A percentile compares a stretch with the other conserved stretches of the same genome.
phyloP scores from a whole-genome alignment of 1,140 invertebrate species.

The Gonatopus flavifemur region DNA sequence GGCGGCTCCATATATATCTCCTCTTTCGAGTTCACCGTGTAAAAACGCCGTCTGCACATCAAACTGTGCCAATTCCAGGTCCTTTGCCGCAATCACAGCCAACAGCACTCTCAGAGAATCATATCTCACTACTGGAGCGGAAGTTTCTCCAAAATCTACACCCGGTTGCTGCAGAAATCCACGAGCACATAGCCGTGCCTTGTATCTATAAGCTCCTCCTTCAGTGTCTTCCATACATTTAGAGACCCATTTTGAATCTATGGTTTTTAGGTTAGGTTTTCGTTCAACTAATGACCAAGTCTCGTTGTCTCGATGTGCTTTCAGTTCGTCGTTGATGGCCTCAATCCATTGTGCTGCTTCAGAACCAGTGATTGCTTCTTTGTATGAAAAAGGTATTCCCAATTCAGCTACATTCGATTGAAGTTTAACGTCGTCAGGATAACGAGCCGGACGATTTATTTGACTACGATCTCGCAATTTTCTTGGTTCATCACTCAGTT shows the following conservation, averaged over 20 bases:
- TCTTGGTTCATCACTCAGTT: too few species aligned
- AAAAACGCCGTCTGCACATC: background rate
- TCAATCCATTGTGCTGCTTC: constrained; percentile 17
- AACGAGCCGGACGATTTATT: too few species aligned
- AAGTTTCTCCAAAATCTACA: constrained; percentile 18
- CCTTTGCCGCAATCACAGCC: constrained; percentile 15
- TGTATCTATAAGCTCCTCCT: constrained; percentile 23
- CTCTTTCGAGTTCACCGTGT: background rate
- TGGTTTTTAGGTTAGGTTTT: constrained; percentile 20
- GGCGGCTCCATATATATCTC: background rate
- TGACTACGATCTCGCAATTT: too few species aligned
- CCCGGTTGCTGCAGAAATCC: constrained; percentile 31
- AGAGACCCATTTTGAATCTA: constrained; percentile 37
- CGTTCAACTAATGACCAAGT: constrained; percentile 33
- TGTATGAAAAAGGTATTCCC: background rate
- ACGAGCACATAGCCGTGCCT: constrained; percentile 26
- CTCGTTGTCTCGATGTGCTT: constrained; percentile 23
- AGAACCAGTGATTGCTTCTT: background rate
- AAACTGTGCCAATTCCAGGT: background rate
- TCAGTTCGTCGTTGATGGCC: constrained; percentile 33
- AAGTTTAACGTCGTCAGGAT: too few species aligned
- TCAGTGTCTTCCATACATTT: constrained; percentile 31
- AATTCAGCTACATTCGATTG: background rate
- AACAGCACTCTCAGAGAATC: constrained; percentile 32
- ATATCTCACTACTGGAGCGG: constrained; percentile 18